Percentiles rank a stretch among this genome's conserved stretches.
Conservation (phyloP, 2,888 invertebrate genomes). For the Taphrorychus bicolor region DNA sequence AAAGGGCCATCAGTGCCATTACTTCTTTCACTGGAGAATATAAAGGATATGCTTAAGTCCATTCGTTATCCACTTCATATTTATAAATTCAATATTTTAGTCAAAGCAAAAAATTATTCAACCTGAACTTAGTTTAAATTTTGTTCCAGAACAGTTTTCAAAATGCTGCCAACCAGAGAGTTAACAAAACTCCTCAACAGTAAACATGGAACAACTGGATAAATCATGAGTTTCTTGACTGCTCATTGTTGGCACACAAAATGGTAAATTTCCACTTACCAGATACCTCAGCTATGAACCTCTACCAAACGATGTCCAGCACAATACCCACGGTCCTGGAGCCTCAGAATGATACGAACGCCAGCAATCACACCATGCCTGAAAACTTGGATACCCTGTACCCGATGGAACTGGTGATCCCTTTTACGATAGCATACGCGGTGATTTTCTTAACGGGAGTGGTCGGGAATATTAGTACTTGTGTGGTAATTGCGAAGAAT, state of each 20-base stretch:
- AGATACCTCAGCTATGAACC: neutral
- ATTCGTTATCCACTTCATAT: no score
- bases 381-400: conserved; percentile 48
- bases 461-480: conserved; percentile 83
- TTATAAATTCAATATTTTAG: no score
- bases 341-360: neutral
- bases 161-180: no score
- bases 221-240: neutral
- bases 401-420: conserved; percentile 70
- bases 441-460: conserved; percentile 80
- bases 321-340: neutral
- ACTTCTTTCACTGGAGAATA: no score
- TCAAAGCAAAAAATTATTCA: no score
- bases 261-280: neutral
- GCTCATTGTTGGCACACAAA: neutral
- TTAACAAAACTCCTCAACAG: neutral
- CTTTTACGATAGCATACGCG: conserved; percentile 76
- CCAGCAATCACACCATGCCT: conserved; percentile 1
- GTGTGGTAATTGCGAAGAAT: conserved; percentile 86
- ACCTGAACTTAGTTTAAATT: no score
- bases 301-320: neutral
- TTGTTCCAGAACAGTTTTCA: no score
- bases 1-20: no score
- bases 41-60: no score
- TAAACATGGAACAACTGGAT: neutral